Evolutionary conservation across 2,797 vertebrate species (phyloP).

Genomic region (Mus spretus): DNA sequence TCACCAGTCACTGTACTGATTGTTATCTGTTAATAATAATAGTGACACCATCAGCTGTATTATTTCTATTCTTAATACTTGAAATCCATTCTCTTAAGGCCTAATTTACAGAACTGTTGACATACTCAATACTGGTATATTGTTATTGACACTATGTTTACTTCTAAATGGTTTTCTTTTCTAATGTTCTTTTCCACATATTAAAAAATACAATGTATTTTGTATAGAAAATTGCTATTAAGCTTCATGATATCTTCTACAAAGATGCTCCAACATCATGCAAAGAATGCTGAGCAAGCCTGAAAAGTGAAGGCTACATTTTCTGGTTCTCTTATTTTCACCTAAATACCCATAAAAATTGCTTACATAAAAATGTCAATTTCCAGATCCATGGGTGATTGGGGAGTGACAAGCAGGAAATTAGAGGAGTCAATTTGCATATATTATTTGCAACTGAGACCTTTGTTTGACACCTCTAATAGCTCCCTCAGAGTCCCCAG

Average conservation of each 20-base stretch:
- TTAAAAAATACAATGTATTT: neutral
- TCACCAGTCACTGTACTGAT: neutral
- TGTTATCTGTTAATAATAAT: neutral
- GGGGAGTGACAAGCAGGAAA: neutral
- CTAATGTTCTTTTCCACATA: neutral
- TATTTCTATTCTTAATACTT: neutral
- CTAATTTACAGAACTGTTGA: neutral
- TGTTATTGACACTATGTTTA: neutral
- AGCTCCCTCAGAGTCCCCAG: neutral
- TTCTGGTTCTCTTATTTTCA: neutral
- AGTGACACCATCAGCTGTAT: neutral
- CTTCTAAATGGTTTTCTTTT: conserved; percentile 21
- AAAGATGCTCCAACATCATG: neutral
- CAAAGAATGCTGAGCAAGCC: neutral
- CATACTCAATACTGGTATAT: neutral
- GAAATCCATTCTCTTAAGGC: neutral
- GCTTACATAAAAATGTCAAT: conserved; percentile 23
- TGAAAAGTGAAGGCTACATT: neutral
- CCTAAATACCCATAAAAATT: conserved; percentile 19
- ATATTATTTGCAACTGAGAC: neutral
- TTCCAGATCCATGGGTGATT: conserved; percentile 38
- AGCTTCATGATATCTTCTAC: neutral
- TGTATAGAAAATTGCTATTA: neutral
- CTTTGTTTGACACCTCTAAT: neutral
- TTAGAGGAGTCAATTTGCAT: neutral